Evolutionary conservation across 35 echinoderm and acorn worm species (phyloP), one percentile per base, ranked within the genome.

Genomic region (Amphiura filiformis): DNA sequence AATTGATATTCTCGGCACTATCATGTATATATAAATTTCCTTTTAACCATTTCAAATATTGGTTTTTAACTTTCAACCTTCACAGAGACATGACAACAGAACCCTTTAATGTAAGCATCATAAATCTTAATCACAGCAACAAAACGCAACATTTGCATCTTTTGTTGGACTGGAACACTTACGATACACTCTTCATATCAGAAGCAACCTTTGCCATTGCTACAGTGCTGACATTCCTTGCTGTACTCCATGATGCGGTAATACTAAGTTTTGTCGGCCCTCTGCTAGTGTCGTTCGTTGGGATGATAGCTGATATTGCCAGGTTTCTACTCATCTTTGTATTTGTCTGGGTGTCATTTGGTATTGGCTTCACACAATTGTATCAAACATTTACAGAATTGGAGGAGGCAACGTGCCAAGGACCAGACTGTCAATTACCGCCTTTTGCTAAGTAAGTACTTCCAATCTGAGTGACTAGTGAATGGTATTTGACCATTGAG

Each of bases 261-360:
- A 88, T 95, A 36, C 32, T 88, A 0, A 80, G 76, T 11, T 91
- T 88, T 36, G 56, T 95, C 13, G 93, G 93, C 31, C 93, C 93
- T 13, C 80, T 95, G 0, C 85, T 92, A 18, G 88, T 95, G 31
- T 95, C 93, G 22, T 57, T 95, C 7, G 56, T 81, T 33, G 84
- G 81, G 3, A 95, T 95, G 81, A 42, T 91, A 0, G 56, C 36
- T 18, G 89, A 95, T 37, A 87, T 88, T 32, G 36, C 49, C 13
- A 87, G 76, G 56, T 95, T 95, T 37, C 26, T 91, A 36, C 13
- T 86, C 32, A 88, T 95, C 15, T 95, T 95, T 34, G 39, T 65
- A 0, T 91, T 91, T 75, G 93, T 95, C 0, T 91, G 85, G 89
- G 44, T 95, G 0, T 91, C 93, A 5, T 95, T 95, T 49, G 80